phyloP scores from a whole-genome alignment of 2,888 invertebrate species.

The Cephalotes varians region DNA sequence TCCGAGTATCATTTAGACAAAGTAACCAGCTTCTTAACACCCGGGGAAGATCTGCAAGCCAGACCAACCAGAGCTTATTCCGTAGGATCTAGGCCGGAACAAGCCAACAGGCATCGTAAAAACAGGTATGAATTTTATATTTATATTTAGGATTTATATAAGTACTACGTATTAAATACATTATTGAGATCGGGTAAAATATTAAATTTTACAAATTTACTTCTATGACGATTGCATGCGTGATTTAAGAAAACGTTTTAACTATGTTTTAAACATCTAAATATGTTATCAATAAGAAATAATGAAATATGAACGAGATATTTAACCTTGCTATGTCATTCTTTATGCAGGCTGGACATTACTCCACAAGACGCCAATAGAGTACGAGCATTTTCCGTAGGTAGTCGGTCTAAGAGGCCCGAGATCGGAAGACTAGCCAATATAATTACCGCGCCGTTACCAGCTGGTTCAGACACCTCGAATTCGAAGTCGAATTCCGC shows the following conservation, averaged over 20 bases:
- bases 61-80: slow-evolving; percentile 93
- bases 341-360: slow-evolving; percentile 81
- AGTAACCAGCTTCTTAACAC: slow-evolving; percentile 91
- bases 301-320: neutral
- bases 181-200: neutral
- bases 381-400: slow-evolving; percentile 92
- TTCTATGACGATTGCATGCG: neutral
- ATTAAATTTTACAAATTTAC: neutral
- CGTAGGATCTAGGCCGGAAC: slow-evolving; percentile 93
- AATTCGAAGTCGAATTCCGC: slow-evolving; percentile 89
- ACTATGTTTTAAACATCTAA: neutral
- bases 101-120: slow-evolving; percentile 86
- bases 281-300: neutral
- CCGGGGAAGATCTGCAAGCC: slow-evolving; percentile 88
- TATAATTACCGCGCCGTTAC: slow-evolving; percentile 79
- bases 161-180: neutral
- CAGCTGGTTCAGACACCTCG: slow-evolving; percentile 78
- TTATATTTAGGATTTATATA: neutral
- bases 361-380: slow-evolving; percentile 86
- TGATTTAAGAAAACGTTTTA: neutral
- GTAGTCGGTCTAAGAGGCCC: slow-evolving; percentile 88
- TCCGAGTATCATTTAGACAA: slow-evolving; percentile 94
- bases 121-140: slow-evolving; percentile 79
- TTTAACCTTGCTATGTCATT: neutral
- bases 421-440: slow-evolving; percentile 82